Conservation (phyloP, 2,113 vertebrate species). For the Porphyrio hochstetteri region DNA sequence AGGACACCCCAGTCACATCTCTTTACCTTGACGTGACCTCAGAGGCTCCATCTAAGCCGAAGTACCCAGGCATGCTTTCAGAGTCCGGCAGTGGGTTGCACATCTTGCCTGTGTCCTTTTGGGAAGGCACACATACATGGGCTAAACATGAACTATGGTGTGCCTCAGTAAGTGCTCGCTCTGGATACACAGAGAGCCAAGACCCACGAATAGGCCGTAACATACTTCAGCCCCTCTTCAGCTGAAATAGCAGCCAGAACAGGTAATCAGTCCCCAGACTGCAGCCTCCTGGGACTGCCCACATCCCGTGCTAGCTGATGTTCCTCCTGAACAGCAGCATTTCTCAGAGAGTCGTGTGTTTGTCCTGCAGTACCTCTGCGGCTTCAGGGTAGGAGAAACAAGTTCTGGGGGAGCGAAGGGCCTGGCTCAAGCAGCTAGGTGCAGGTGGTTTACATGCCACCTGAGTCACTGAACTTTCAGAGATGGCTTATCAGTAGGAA, state of each 20-base stretch:
- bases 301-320: background rate
- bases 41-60: background rate
- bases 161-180: background rate
- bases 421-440: background rate
- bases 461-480: background rate
- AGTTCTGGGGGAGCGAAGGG: background rate
- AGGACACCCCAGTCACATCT: background rate
- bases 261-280: background rate
- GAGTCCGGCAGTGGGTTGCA: background rate
- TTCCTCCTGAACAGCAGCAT: background rate
- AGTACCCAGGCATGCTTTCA: background rate
- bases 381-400: background rate
- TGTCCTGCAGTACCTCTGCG: background rate
- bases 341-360: background rate
- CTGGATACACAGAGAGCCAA: background rate
- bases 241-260: background rate
- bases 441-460: background rate
- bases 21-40: background rate
- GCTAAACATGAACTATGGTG: background rate
- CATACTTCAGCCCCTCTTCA: background rate
- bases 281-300: background rate
- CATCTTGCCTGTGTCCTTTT: accelerated
- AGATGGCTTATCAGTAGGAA: background rate
- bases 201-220: accelerated
- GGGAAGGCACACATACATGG: background rate